Conservation (phyloP, 2,888 invertebrate species). For the Platerodrilus igneus region DNA sequence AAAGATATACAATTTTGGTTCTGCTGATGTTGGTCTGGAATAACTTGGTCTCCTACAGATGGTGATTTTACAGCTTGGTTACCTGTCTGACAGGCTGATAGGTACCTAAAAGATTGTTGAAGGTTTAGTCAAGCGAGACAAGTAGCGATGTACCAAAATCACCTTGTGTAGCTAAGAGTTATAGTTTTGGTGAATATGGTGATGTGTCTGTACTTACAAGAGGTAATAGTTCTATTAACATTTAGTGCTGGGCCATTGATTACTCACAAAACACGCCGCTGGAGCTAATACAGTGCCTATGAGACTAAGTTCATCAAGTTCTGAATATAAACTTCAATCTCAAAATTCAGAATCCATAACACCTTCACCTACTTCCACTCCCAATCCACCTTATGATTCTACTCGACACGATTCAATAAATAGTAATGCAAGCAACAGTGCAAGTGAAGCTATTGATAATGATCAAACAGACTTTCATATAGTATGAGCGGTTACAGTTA, state of each 20-base stretch:
- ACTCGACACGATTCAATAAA: constrained; percentile 33
- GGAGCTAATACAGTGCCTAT: constrained; percentile 58
- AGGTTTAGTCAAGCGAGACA: constrained; percentile 57
- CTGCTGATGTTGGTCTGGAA: constrained; percentile 50
- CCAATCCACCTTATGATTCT: constrained; percentile 36
- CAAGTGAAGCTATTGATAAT: constrained; percentile 30
- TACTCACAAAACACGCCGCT: constrained; percentile 75
- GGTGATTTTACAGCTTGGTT: constrained; percentile 47
- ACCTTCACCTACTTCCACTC: constrained; percentile 66
- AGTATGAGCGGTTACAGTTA: constrained; percentile 85
- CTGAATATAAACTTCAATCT: constrained; percentile 71
- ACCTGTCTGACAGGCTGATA: constrained; percentile 47
- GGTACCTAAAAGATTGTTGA: constrained; percentile 50
- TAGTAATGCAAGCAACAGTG: constrained; percentile 30
- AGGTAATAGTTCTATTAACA: constrained; percentile 62
- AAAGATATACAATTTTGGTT: constrained; percentile 47
- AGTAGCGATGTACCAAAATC: constrained; percentile 46
- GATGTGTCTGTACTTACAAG: constrained; percentile 52
- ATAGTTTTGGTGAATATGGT: constrained; percentile 83
- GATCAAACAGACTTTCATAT: constrained; percentile 49
- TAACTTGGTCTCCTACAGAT: constrained; percentile 56
- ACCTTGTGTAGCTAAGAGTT: constrained; percentile 71
- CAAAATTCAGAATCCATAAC: constrained; percentile 72
- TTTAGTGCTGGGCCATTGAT: constrained; percentile 58
- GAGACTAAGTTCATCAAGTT: constrained; percentile 69